A percentile compares a stretch with the other conserved stretches of the same genome.
Evolutionary conservation across 2,797 vertebrate species (phyloP).

Genomic region (Myripristis murdjan): DNA sequence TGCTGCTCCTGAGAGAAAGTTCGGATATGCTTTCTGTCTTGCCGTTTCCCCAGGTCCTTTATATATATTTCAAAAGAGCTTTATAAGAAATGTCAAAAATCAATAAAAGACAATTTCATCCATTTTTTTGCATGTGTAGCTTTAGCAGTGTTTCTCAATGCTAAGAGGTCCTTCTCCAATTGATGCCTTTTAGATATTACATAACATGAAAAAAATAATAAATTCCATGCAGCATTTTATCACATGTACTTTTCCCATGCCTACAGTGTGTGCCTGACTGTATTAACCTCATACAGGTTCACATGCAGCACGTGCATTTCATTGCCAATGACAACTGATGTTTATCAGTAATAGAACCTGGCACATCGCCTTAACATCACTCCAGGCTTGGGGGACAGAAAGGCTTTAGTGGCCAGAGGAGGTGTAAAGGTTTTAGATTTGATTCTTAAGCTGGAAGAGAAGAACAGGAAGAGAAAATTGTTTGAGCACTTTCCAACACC

Average conservation of each 20-base stretch:
- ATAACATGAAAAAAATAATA: not conserved
- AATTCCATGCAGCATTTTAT: constrained; percentile 3
- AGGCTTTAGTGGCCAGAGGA: constrained; percentile 35
- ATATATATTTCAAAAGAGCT: constrained; percentile 1
- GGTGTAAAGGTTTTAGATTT: constrained; percentile 48
- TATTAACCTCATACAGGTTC: constrained; percentile 35
- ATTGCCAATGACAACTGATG: constrained; percentile 34
- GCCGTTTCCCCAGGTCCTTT: constrained; percentile 1
- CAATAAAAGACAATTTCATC: constrained; percentile 33
- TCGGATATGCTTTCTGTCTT: constrained; percentile 29
- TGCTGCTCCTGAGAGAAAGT: constrained; percentile 17
- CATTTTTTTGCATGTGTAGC: constrained; percentile 17
- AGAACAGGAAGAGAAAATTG: constrained; percentile 44
- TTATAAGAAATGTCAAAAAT: constrained; percentile 26
- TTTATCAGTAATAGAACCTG: constrained; percentile 46
- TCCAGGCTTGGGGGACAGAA: constrained; percentile 17
- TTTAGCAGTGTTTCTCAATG: not conserved
- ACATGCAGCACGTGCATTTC: constrained; percentile 26
- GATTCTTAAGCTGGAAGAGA: constrained; percentile 42
- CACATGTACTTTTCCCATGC: not conserved
- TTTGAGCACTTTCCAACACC: constrained; percentile 23
- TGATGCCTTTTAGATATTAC: constrained; percentile 12
- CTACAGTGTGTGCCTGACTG: constrained; percentile 27
- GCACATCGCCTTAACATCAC: constrained; percentile 28
- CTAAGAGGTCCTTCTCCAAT: not conserved